These are phyloP conservation scores for Pseudanteris insignis DNA, from an alignment of 2,888 invertebrate species.

Conservation along the genomic window DNA sequence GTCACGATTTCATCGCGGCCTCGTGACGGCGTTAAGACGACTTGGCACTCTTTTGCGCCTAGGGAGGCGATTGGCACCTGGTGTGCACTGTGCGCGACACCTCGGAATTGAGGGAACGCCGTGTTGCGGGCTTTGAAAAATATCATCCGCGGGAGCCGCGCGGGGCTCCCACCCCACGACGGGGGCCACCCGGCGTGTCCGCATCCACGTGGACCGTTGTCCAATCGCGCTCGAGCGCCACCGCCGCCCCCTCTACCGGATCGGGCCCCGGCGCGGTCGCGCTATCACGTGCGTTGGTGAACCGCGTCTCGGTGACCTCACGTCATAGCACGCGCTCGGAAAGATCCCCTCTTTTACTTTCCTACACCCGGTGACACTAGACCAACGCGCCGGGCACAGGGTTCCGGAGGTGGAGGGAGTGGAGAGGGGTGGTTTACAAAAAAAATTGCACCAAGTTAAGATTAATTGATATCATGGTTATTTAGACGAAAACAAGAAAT, in stretches of 20 bases:
- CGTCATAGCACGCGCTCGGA: conserved; percentile 18
- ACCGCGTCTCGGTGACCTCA: conserved; percentile 33
- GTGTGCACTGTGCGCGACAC: conserved; percentile 36
- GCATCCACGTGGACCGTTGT: conserved; percentile 43
- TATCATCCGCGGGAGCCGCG: conserved; percentile 25
- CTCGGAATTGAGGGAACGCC: conserved; percentile 34
- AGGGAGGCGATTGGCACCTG: conserved; percentile 18
- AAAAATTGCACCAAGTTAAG: too few species aligned
- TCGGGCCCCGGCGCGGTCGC: conserved; percentile 17
- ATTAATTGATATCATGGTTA: too few species aligned
- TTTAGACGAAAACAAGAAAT: too few species aligned
- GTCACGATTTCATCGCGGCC: conserved; percentile 43
- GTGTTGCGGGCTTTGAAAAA: conserved; percentile 37
- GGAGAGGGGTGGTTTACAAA: too few species aligned
- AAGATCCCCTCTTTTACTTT: too few species aligned
- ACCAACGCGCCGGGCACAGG: too few species aligned
- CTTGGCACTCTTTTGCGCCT: neutral
- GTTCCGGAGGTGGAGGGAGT: too few species aligned
- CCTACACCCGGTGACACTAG: too few species aligned
- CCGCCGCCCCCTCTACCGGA: conserved; percentile 7
- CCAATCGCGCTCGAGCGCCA: conserved; percentile 40
- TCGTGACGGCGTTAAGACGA: conserved; percentile 16
- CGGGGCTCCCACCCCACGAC: conserved; percentile 25
- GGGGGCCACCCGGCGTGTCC: conserved; percentile 23
- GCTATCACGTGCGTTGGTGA: too few species aligned